Percentiles rank a stretch among this genome's conserved stretches.
Evolutionary conservation across 2,888 invertebrate genomes (phyloP).

Genomic region (Phrixothrix hirtus): DNA sequence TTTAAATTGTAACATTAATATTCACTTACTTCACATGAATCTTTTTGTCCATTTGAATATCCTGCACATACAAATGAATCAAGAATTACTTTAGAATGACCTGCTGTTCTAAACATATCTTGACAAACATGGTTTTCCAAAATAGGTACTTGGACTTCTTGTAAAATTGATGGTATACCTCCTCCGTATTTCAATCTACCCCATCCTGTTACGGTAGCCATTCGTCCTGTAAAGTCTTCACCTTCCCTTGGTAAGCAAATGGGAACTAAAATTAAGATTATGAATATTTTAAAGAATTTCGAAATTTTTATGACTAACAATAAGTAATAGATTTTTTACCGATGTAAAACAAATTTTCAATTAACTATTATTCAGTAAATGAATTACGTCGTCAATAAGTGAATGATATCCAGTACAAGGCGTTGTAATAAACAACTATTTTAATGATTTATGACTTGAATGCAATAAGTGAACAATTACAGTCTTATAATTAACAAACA

Average conservation of each 20-base stretch:
- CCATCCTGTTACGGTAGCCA: slow-evolving; percentile 92
- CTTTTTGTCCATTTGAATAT: slow-evolving; percentile 88
- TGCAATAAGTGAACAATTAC: too few relatives aligned
- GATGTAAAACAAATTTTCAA: too few relatives aligned
- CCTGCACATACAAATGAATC: slow-evolving; percentile 90
- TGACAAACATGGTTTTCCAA: slow-evolving; percentile 91
- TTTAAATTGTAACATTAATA: background rate
- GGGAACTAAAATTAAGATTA: slow-evolving; percentile 65
- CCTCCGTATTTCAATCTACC: slow-evolving; percentile 89
- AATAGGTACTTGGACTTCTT: slow-evolving; percentile 90
- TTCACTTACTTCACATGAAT: slow-evolving; percentile 82
- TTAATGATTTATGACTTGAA: too few relatives aligned
- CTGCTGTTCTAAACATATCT: slow-evolving; percentile 91
- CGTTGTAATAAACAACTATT: background rate
- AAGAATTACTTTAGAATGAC: slow-evolving; percentile 84
- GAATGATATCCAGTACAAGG: background rate
- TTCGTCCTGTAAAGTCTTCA: slow-evolving; percentile 80
- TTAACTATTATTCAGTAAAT: too few relatives aligned
- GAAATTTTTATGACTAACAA: background rate
- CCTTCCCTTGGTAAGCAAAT: slow-evolving; percentile 85
- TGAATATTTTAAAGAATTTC: background rate
- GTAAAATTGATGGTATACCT: slow-evolving; percentile 84
- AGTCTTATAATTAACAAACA: too few relatives aligned
- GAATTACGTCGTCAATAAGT: background rate
- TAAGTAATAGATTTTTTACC: too few relatives aligned